Evolutionary conservation across 53 echinoderm and acorn worm genomes (phyloP).

Genomic region (Paracentrotus lividus): DNA sequence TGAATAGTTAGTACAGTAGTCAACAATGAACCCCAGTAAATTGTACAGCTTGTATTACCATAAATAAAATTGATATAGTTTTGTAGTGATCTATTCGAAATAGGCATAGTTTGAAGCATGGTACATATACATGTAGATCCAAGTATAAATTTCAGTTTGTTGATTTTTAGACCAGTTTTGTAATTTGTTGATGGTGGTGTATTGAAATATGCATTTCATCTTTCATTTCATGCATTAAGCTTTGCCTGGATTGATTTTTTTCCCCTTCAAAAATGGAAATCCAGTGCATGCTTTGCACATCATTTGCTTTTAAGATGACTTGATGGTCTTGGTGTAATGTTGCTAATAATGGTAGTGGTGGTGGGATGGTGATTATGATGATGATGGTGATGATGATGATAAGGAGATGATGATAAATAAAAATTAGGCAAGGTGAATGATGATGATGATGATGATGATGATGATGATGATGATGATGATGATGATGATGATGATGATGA

Average conservation of each 20-base stretch:
- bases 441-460: not conserved
- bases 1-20: no score
- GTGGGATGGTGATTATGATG: not conserved
- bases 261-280: not conserved
- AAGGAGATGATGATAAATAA: not conserved
- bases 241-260: not conserved
- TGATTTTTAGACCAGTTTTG: not conserved
- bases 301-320: not conserved
- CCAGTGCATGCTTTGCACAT: slow-evolving; percentile 4
- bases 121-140: not conserved
- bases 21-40: no score
- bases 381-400: not conserved
- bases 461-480: not conserved
- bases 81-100: not conserved
- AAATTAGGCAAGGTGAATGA: no score
- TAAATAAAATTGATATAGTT: not conserved
- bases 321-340: not conserved
- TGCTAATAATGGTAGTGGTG: not conserved
- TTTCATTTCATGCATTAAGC: slow-evolving; percentile 22
- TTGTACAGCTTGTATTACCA: not conserved
- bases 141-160: not conserved
- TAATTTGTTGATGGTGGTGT: not conserved
- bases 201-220: not conserved
- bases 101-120: not conserved
- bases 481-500: not conserved